These are phyloP conservation scores for Gymnothorax javanicus DNA, from an alignment of 2,797 vertebrate species.

Conservation along the genomic window DNA sequence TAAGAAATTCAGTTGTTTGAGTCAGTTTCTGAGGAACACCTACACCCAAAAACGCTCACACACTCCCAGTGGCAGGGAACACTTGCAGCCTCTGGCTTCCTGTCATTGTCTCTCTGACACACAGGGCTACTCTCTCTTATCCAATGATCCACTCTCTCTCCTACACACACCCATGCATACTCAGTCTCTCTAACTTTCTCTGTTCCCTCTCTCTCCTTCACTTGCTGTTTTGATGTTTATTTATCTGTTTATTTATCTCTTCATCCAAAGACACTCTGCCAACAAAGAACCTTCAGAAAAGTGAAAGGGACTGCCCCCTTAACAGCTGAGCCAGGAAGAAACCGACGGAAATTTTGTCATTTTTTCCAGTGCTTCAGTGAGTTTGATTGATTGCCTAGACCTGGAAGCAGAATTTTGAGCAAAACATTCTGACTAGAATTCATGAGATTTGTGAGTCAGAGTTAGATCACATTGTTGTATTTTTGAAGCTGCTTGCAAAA, in stretches of 20 bases:
- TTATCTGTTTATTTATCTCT: not conserved
- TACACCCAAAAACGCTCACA: not conserved
- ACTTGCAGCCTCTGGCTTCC: slow-evolving; percentile 76
- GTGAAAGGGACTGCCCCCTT: not conserved
- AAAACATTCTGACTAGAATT: not conserved
- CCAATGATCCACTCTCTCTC: not conserved
- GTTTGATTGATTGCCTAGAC: not conserved
- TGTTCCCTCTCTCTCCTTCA: too few relatives aligned
- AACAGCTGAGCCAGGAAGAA: not conserved
- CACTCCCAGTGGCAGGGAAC: slow-evolving; percentile 54
- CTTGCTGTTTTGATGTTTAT: too few relatives aligned
- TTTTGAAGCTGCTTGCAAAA: too few relatives aligned
- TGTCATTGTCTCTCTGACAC: slow-evolving; percentile 75
- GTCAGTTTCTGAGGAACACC: slow-evolving; percentile 15
- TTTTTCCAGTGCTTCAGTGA: not conserved
- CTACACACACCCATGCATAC: too few relatives aligned
- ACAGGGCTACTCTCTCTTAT: too few relatives aligned
- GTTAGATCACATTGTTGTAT: too few relatives aligned
- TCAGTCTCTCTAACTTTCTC: too few relatives aligned
- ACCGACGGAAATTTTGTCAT: not conserved
- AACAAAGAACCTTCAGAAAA: not conserved
- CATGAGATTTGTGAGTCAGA: not conserved
- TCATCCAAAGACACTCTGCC: not conserved
- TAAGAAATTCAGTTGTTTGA: slow-evolving; percentile 51
- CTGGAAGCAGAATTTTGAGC: not conserved